These are phyloP conservation scores for Lasaia peninsularis DNA, from an alignment of 1,140 invertebrate species.

Conservation along the genomic window DNA sequence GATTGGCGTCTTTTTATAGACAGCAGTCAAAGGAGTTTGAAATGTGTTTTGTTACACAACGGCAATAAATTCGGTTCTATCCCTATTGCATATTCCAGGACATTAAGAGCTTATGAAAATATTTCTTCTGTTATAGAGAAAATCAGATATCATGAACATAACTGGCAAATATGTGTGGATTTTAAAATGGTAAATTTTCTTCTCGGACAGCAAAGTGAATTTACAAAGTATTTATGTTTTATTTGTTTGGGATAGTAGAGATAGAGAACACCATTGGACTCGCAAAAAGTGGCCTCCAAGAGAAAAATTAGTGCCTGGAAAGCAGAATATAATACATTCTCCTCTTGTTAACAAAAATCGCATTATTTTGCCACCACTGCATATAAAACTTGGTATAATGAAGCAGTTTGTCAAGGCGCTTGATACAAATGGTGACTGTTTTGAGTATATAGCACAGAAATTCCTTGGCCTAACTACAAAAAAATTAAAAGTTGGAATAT, in stretches of 20 bases:
- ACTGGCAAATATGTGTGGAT: constrained; percentile 41
- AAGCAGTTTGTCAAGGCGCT: not conserved
- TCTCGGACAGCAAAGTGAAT: constrained; percentile 43
- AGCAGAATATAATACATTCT: constrained; percentile 34
- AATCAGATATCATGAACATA: constrained; percentile 44
- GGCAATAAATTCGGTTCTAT: constrained; percentile 43
- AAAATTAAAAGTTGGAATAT: constrained; percentile 19
- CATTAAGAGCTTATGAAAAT: constrained; percentile 47
- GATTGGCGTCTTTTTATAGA: constrained; percentile 43
- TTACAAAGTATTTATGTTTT: constrained; percentile 51
- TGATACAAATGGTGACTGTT: not conserved
- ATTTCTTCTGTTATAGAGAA: constrained; percentile 33
- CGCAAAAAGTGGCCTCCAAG: constrained; percentile 23
- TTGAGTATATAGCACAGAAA: not conserved
- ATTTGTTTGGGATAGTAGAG: constrained; percentile 46
- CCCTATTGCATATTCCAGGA: constrained; percentile 36
- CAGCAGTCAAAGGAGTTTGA: constrained; percentile 48
- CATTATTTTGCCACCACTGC: constrained; percentile 25
- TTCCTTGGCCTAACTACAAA: constrained; percentile 6
- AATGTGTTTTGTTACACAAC: constrained; percentile 57
- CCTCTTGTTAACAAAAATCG: constrained; percentile 19
- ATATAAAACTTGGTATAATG: constrained; percentile 38
- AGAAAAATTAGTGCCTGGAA: constrained; percentile 21
- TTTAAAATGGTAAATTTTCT: constrained; percentile 44
- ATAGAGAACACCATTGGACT: constrained; percentile 27